Conservation (phyloP, 2,888 invertebrate genomes). For the Drosophila barbarae region DNA sequence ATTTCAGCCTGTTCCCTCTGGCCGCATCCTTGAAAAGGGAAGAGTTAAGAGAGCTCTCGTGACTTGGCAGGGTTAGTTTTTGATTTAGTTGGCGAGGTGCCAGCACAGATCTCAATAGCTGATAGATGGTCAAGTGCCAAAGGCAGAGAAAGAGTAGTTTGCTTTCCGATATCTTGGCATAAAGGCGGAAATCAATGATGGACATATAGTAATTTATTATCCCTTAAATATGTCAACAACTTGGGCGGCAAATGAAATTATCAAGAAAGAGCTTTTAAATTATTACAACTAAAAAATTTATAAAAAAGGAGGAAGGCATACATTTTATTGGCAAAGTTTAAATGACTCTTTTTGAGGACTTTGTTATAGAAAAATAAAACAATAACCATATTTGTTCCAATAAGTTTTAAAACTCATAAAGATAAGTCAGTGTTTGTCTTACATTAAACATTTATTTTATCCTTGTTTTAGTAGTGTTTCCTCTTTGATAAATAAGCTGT, state of each 20-base stretch:
- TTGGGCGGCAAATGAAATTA: background rate
- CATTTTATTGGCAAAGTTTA: background rate
- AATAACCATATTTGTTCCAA: background rate
- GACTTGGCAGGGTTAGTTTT: slow-evolving; percentile 15
- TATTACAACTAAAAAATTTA: background rate
- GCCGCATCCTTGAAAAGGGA: slow-evolving; percentile 2
- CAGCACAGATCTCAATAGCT: slow-evolving; percentile 10
- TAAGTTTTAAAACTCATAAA: background rate
- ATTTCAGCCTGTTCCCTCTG: background rate
- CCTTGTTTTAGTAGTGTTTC: too few relatives aligned
- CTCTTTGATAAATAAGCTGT: too few relatives aligned
- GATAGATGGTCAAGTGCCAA: slow-evolving; percentile 12
- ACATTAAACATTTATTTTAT: too few relatives aligned
- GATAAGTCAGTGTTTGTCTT: too few relatives aligned
- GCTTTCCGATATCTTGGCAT: background rate
- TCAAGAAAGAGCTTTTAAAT: background rate
- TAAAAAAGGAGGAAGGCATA: too few relatives aligned
- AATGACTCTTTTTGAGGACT: background rate
- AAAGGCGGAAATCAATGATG: background rate
- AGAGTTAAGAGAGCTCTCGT: slow-evolving; percentile 16
- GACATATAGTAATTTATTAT: background rate
- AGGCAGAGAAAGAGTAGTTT: background rate
- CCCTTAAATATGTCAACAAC: background rate
- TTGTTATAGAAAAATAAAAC: background rate
- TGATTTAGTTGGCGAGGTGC: slow-evolving; percentile 7